Evolutionary conservation across 1,140 invertebrate genomes (phyloP), one percentile per base, ranked within the genome.

Genomic region (Catajapyx aquilonaris): DNA sequence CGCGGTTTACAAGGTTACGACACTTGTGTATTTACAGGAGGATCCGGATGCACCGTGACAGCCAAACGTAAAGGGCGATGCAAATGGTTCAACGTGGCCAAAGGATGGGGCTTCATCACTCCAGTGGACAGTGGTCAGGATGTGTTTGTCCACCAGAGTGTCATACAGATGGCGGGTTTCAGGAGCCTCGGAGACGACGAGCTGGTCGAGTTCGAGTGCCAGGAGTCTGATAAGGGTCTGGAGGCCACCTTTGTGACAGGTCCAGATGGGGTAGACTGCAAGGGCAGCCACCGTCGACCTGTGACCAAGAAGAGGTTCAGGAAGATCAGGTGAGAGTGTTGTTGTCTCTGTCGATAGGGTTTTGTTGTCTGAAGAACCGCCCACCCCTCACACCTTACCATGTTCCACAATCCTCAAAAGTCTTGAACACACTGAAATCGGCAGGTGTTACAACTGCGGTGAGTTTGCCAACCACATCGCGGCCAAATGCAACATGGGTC

Each of bases 1-100:
- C n/a, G n/a, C n/a, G n/a, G n/a, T n/a, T n/a, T n/a, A n/a, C n/a
- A n/a, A n/a, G n/a, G n/a, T n/a, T n/a, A n/a, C n/a, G n/a, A n/a
- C n/a, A n/a, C n/a, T n/a, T n/a, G n/a, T n/a, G n/a, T n/a, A n/a
- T n/a, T n/a, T n/a, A n/a, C n/a, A n/a, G n/a, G n/a, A n/a, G n/a
- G n/a, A n/a, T n/a, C n/a, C n/a, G n/a, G n/a, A n/a, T n/a, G n/a
- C n/a, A n/a, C n/a, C n/a, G n/a, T n/a, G n/a, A n/a, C n/a, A n/a
- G n/a, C n/a, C n/a, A n/a, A n/a, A n/a, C 64, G 76, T 37, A 66
- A 67, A 50, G 83, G 83, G 21, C 69, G 69, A 52, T 85, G 80
- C 64, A 90, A 90, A 64, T 90, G 83, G 83, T 90, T 87, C 56
- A 88, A 90, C 52, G 81, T 86, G 30, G 79, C 77, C 42, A 87